Percentiles rank a stretch among this genome's conserved stretches.
Evolutionary conservation across 2,888 invertebrate species (phyloP).

Genomic region (Eupithecia subumbrata): DNA sequence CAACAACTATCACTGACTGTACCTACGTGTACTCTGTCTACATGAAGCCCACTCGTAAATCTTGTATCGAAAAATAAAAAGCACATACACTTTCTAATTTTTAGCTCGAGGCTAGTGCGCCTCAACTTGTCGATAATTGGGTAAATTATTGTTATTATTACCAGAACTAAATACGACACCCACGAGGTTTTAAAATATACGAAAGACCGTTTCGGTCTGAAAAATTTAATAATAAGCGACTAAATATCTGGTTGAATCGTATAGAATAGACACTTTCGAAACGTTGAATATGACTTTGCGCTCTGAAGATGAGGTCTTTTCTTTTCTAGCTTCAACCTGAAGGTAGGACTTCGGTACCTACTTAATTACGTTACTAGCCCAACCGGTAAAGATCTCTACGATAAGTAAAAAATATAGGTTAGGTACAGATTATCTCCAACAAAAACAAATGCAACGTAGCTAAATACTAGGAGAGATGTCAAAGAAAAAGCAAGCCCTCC

Average conservation of each 20-base stretch:
- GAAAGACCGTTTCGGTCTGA: slow-evolving; percentile 1
- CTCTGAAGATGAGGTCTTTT: neutral
- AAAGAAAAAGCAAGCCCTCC: slow-evolving; percentile 45
- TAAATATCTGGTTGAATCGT: neutral
- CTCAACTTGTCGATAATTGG: slow-evolving; percentile 46
- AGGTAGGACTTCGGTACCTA: neutral
- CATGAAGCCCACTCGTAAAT: slow-evolving; percentile 68
- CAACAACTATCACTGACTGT: neutral
- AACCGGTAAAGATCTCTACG: neutral
- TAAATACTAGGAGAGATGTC: slow-evolving; percentile 36
- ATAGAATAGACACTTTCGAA: neutral
- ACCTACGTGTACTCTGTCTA: slow-evolving; percentile 20
- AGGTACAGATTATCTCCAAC: neutral
- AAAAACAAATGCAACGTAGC: slow-evolving; percentile 30
- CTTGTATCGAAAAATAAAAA: slow-evolving; percentile 65
- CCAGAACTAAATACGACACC: slow-evolving; percentile 21
- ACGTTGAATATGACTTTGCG: neutral
- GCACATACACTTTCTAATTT: slow-evolving; percentile 78
- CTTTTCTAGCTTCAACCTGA: neutral
- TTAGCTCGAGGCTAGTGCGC: slow-evolving; percentile 66
- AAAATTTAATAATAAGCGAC: neutral
- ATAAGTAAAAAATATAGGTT: neutral
- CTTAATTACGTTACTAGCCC: neutral
- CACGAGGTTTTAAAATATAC: slow-evolving; percentile 5
- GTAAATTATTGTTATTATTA: slow-evolving; percentile 32